Evolutionary conservation across 64 coral and sea anemone genomes (phyloP).

Genomic region (Pocillopora verrucosa): DNA sequence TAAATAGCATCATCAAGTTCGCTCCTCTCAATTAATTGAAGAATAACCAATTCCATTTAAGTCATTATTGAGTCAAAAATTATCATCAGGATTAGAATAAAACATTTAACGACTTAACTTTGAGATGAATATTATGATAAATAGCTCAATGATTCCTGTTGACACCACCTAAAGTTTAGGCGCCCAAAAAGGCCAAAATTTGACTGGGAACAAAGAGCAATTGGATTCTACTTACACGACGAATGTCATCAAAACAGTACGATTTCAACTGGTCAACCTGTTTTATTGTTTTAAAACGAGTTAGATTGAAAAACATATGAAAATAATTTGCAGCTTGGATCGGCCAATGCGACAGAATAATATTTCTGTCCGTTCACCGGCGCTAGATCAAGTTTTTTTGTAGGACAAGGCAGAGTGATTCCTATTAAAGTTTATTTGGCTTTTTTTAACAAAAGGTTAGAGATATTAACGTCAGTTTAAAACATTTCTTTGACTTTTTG

Average conservation of each 20-base stretch:
- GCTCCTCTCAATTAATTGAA: too few relatives aligned
- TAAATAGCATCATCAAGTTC: too few relatives aligned
- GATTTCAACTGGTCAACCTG: too few relatives aligned
- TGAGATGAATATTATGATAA: not conserved
- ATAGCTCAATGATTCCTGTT: not conserved
- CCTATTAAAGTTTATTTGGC: not conserved
- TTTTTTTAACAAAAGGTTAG: not conserved
- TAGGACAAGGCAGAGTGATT: not conserved
- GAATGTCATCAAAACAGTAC: not conserved
- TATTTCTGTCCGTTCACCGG: not conserved
- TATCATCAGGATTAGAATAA: not conserved
- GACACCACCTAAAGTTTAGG: not conserved
- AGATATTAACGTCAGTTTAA: not conserved
- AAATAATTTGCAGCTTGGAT: not conserved
- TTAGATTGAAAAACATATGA: not conserved
- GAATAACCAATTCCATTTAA: too few relatives aligned
- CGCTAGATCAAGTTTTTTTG: not conserved
- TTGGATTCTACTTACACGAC: not conserved
- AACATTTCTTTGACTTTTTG: not conserved
- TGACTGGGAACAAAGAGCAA: not conserved
- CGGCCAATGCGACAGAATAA: not conserved
- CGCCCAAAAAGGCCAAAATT: not conserved
- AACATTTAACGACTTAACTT: not conserved
- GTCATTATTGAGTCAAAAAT: too few relatives aligned
- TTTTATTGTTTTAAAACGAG: not conserved